These are phyloP conservation scores for Rhinolophus sinicus DNA, from an alignment of 2,113 vertebrate species.

Conservation along the genomic window DNA sequence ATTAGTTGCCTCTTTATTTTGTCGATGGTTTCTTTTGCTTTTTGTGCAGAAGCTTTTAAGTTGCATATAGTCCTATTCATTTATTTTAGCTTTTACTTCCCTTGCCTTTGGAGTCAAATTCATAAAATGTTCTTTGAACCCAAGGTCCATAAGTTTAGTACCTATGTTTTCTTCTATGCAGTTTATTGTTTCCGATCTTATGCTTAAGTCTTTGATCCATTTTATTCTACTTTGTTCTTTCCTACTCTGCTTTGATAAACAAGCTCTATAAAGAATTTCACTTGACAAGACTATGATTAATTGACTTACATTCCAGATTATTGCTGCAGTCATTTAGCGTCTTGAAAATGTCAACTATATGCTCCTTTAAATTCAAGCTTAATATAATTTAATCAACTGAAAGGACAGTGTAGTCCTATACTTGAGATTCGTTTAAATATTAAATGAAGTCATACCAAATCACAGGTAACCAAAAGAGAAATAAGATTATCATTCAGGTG, in stretches of 20 bases:
- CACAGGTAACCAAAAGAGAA: background rate
- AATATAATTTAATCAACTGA: conserved; percentile 1
- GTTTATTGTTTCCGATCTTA: too few species aligned
- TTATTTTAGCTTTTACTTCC: too few species aligned
- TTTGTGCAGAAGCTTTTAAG: too few species aligned
- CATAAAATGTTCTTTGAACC: too few species aligned
- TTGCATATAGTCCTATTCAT: too few species aligned
- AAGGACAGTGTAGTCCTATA: background rate
- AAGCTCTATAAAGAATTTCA: conserved; percentile 16
- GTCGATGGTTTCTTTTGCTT: too few species aligned
- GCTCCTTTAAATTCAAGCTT: conserved; percentile 38
- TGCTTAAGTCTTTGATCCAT: too few species aligned
- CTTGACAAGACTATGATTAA: conserved; percentile 58
- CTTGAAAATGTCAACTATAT: conserved; percentile 55
- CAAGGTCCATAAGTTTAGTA: too few species aligned
- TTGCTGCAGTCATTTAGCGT: conserved; percentile 27
- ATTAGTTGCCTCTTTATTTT: too few species aligned
- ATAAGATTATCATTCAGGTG: background rate
- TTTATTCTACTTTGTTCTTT: background rate
- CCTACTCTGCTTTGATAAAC: conserved; percentile 42
- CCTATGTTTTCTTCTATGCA: too few species aligned
- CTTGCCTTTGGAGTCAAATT: too few species aligned
- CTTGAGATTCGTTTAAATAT: conserved; percentile 40
- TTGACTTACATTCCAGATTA: conserved; percentile 7
- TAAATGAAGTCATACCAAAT: conserved; percentile 2